Conservation (phyloP, 2,888 invertebrate genomes). For the Drosophila rubida region DNA sequence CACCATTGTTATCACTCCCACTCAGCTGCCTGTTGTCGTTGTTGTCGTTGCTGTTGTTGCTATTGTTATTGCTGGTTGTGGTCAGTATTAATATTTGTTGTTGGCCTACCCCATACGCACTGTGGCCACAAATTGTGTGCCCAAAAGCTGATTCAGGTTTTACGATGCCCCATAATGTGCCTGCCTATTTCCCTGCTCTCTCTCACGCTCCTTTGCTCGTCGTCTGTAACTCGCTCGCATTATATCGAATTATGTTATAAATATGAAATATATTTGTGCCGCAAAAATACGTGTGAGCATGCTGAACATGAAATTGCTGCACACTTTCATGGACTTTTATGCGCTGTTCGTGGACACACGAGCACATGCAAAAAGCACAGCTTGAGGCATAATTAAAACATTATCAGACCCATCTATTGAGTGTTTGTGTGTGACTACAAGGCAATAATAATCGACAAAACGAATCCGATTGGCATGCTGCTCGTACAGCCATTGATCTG, state of each 20-base stretch:
- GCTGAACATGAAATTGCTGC: conserved; percentile 30
- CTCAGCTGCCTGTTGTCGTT: conserved; percentile 5
- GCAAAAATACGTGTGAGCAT: conserved; percentile 61
- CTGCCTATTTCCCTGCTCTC: conserved; percentile 4
- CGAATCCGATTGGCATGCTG: no score
- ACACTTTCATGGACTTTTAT: conserved; percentile 62
- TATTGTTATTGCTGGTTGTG: conserved; percentile 47
- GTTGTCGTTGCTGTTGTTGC: conserved; percentile 17
- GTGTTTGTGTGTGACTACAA: neutral
- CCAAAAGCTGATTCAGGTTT: conserved; percentile 68
- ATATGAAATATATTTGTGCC: conserved; percentile 70
- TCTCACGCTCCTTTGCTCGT: neutral
- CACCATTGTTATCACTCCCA: conserved; percentile 39
- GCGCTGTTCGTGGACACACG: conserved; percentile 45
- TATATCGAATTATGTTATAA: conserved; percentile 79
- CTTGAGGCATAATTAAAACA: conserved; percentile 52
- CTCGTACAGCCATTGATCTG: neutral
- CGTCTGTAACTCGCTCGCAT: conserved; percentile 52
- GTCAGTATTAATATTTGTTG: conserved; percentile 66
- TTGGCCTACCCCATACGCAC: conserved; percentile 42
- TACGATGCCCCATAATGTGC: conserved; percentile 55
- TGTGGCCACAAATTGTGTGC: conserved; percentile 73
- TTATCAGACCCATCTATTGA: conserved; percentile 19
- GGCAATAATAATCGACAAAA: no score
- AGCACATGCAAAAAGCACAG: conserved; percentile 15